Conservation (phyloP, 2,797 vertebrate species). For the Vireo griseus region DNA sequence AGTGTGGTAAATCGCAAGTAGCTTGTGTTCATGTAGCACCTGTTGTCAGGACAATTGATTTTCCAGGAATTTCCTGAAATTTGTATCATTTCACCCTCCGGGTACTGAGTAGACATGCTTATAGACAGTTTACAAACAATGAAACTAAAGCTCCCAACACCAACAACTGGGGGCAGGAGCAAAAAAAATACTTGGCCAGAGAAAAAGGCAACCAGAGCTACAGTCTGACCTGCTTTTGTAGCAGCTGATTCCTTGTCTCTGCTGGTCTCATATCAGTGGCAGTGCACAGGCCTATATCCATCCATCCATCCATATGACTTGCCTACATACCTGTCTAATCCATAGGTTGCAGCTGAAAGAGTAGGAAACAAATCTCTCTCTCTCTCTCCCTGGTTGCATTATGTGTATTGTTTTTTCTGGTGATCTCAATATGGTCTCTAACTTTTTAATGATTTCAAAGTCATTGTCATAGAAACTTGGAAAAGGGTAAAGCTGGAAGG, state of each 20-base stretch:
- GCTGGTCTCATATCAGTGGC: neutral
- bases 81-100: neutral
- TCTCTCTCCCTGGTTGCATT: neutral
- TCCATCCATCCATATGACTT: neutral
- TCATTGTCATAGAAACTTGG: neutral
- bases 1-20: slow-evolving; percentile 6
- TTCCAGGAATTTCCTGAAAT: slow-evolving; percentile 48
- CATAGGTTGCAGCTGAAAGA: neutral
- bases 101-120: neutral
- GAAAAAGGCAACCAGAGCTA: neutral
- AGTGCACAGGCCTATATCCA: neutral
- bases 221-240: neutral
- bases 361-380: neutral
- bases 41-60: slow-evolving; percentile 38
- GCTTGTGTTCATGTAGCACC: neutral
- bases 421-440: neutral
- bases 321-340: neutral
- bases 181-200: neutral
- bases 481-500: neutral
- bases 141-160: neutral
- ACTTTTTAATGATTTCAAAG: neutral
- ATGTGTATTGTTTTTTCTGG: neutral
- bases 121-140: slow-evolving; percentile 1
- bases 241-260: neutral
- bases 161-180: neutral